Percentiles rank a stretch among this genome's conserved stretches.
Evolutionary conservation across 1,140 invertebrate genomes (phyloP).

Genomic region (Metaphire vulgaris): DNA sequence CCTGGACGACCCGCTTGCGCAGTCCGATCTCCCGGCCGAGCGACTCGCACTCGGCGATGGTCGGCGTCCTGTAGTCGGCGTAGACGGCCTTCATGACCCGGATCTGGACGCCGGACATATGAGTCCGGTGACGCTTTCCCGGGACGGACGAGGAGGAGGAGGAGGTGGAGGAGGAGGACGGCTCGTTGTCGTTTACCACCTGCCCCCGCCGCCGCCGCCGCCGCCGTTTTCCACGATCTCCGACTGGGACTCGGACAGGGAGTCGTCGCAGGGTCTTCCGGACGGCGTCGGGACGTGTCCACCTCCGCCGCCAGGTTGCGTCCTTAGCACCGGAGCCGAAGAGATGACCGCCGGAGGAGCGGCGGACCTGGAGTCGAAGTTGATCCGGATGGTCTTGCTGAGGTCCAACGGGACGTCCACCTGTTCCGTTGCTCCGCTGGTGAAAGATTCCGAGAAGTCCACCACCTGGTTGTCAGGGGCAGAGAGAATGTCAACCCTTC

Average conservation of each 20-base stretch:
- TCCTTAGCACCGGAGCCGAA: too few species aligned
- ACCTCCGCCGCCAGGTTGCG: too few species aligned
- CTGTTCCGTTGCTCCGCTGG: too few species aligned
- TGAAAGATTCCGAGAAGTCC: too few species aligned
- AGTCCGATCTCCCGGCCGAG: constrained; percentile 84
- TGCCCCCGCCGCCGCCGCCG: constrained; percentile 49
- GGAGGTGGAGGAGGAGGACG: not conserved
- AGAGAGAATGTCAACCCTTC: too few species aligned
- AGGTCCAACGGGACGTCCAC: constrained; percentile 1
- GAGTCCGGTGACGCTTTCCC: constrained; percentile 77
- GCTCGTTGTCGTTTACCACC: constrained; percentile 54
- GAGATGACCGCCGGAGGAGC: not conserved
- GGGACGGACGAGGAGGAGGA: too few species aligned
- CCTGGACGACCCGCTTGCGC: constrained; percentile 83
- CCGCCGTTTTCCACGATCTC: not conserved
- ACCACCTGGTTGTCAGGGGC: too few species aligned
- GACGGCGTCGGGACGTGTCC: too few species aligned
- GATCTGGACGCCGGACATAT: constrained; percentile 74
- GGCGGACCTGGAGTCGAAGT: not conserved
- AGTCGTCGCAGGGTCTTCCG: not conserved
- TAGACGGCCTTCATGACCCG: constrained; percentile 94
- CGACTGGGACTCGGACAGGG: not conserved
- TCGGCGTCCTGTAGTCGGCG: constrained; percentile 95
- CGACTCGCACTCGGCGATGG: constrained; percentile 94
- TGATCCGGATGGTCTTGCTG: not conserved